Percentiles rank a stretch among this genome's conserved stretches.
Evolutionary conservation across 2,888 invertebrate species (phyloP).

Genomic region (Drosophila bunnanda): DNA sequence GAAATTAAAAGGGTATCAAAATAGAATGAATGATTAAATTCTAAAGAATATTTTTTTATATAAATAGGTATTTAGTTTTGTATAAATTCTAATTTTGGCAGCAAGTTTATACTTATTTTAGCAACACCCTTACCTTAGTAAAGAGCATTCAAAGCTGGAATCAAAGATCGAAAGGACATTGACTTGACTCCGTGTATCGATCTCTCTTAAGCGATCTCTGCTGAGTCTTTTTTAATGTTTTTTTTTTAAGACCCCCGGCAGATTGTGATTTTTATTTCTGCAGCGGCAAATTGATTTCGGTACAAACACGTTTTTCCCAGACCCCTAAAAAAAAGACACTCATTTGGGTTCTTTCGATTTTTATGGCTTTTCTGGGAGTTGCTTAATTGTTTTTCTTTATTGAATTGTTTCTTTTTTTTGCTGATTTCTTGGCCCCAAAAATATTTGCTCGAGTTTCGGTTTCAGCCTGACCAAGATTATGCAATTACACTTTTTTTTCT

Average conservation of each 20-base stretch:
- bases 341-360: slow-evolving; percentile 34
- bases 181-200: slow-evolving; percentile 44
- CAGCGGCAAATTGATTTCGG: slow-evolving; percentile 31
- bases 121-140: too few relatives aligned
- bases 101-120: too few relatives aligned
- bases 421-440: slow-evolving; percentile 18
- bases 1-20: too few relatives aligned
- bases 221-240: background rate
- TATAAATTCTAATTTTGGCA: rapidly evolving
- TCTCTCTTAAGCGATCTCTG: slow-evolving; percentile 19
- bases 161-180: slow-evolving; percentile 50
- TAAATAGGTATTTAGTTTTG: too few relatives aligned
- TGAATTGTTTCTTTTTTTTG: slow-evolving; percentile 9
- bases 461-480: slow-evolving; percentile 35
- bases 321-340: background rate
- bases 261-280: slow-evolving; percentile 31
- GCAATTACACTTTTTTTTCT: slow-evolving; percentile 28
- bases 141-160: slow-evolving; percentile 14
- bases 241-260: slow-evolving; percentile 18
- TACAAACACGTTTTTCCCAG: slow-evolving; percentile 31
- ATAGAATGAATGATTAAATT: too few relatives aligned
- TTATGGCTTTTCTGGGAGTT: slow-evolving; percentile 44
- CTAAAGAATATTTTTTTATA: too few relatives aligned
- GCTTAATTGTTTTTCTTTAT: slow-evolving; percentile 21
- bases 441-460: slow-evolving; percentile 42